phyloP scores from a whole-genome alignment of 2,888 invertebrate species.

The Meiosimyza platycephala region DNA sequence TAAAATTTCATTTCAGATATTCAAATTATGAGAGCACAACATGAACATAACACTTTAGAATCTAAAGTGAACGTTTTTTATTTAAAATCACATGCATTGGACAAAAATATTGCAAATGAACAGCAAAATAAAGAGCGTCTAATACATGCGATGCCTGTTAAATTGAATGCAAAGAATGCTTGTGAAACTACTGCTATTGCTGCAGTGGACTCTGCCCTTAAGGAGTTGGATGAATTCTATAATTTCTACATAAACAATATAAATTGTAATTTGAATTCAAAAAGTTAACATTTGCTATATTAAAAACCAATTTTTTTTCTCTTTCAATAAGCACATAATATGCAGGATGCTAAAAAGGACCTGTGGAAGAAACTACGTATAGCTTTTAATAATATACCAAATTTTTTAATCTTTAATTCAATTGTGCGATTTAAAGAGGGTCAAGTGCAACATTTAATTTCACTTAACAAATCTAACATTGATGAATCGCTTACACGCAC shows the following conservation, averaged over 20 bases:
- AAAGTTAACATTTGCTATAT: neutral
- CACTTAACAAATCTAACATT: conserved; percentile 50
- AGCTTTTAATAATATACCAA: conserved; percentile 60
- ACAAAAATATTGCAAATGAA: conserved; percentile 52
- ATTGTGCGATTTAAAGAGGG: conserved; percentile 61
- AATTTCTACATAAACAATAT: conserved; percentile 49
- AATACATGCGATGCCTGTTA: conserved; percentile 58
- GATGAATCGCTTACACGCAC: conserved; percentile 18
- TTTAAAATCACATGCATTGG: conserved; percentile 53
- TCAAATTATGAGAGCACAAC: conserved; percentile 54
- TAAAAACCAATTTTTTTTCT: conserved; percentile 7
- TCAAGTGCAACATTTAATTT: conserved; percentile 59
- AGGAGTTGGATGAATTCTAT: conserved; percentile 60
- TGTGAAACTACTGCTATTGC: conserved; percentile 55
- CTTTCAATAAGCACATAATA: conserved; percentile 42
- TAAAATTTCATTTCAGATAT: conserved; percentile 52
- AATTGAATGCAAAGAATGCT: conserved; percentile 54
- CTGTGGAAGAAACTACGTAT: conserved; percentile 60
- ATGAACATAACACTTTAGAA: conserved; percentile 51
- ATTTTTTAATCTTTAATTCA: conserved; percentile 58
- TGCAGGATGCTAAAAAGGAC: conserved; percentile 54
- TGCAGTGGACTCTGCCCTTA: conserved; percentile 55
- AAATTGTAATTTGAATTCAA: conserved; percentile 45
- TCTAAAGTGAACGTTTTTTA: conserved; percentile 55
- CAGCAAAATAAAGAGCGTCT: conserved; percentile 52